Base-by-base conservation (phyloP, 2,888 invertebrate genomes). In the Gymnoscelis rufifasciata region DNA sequence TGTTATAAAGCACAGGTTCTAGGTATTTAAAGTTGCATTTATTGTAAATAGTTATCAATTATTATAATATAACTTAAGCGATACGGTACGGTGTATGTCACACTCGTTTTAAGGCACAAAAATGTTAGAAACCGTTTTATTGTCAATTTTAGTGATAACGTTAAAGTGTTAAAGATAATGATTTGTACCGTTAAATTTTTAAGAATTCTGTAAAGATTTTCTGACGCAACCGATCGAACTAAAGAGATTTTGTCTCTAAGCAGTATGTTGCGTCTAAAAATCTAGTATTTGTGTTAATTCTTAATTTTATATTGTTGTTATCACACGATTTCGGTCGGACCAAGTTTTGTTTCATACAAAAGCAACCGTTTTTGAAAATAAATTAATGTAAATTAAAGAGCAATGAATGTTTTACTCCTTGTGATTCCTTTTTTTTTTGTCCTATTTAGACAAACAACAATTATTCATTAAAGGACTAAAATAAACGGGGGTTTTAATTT, bases 71-170 rank as follows among this genome's bases (percentile, higher is more conserved):
- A 78, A 72, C 19, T 19, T 19, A 83, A 81, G 78, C 66, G 76
- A 74, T 82, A 83, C 70, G 72, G 72, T 82, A 78, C 75, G 77
- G 81, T 84, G 81, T 83, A 76, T 59, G 68, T 76, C 83, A 87
- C 88, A 88, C 88, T 88, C 86, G 88, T 88, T 88, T 87, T 87
- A 79, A 76, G 80, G 87, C 88, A 87, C 88, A 88, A 87, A 19
- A 82, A 81, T 81, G 78, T 84, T 86, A 84, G 80, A 70, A 75
- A 73, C 74, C 69, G 71, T 84, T 87, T 87, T 84, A 76, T 74
- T 74, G 83, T 86, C 86, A 87, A 86, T 88, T 88, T 87, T 88
- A 87, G 83, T 77, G 62, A 62, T 83, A 83, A 75, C 57, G 65
- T 78, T 75, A 71, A 71, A 69, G 67, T 66, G 69, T 67, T 68